These are phyloP conservation scores for Leucophenga montana DNA, from an alignment of 2,888 invertebrate genomes.

Conservation along the genomic window DNA sequence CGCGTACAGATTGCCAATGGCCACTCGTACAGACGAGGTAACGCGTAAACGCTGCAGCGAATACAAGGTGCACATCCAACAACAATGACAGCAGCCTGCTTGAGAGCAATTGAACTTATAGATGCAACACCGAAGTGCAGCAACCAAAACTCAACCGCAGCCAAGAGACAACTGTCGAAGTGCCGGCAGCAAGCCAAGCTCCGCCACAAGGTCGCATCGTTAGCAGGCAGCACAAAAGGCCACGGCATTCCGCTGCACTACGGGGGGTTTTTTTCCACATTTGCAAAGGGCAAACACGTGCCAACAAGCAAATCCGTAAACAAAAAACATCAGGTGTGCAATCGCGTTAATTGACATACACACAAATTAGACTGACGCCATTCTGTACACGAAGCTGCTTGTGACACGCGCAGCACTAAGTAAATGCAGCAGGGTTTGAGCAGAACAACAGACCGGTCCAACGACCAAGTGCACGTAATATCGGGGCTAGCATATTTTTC, in stretches of 20 bases:
- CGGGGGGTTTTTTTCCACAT: conserved; percentile 54
- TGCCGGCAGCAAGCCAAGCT: neutral
- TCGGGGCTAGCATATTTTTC: conserved; percentile 21
- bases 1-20: conserved; percentile 19
- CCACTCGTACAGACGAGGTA: neutral
- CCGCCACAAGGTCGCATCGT: neutral
- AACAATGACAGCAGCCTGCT: neutral
- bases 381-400: conserved; percentile 24
- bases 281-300: conserved; percentile 47
- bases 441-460: neutral
- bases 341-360: conserved; percentile 27
- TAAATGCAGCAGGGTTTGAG: conserved; percentile 54
- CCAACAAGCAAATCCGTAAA: conserved; percentile 27
- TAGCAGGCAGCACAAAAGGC: conserved; percentile 39
- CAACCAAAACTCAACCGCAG: neutral
- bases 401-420: conserved; percentile 43
- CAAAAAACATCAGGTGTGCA: conserved; percentile 22
- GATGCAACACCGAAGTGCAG: conserved; percentile 4
- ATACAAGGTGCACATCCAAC: neutral
- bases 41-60: neutral
- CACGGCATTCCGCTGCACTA: conserved; percentile 27
- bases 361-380: conserved; percentile 18
- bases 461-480: conserved; percentile 40
- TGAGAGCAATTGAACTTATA: conserved; percentile 2
- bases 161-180: neutral